These are phyloP conservation scores for Lypha dubia DNA, from an alignment of 2,888 invertebrate genomes.

Conservation along the genomic window DNA sequence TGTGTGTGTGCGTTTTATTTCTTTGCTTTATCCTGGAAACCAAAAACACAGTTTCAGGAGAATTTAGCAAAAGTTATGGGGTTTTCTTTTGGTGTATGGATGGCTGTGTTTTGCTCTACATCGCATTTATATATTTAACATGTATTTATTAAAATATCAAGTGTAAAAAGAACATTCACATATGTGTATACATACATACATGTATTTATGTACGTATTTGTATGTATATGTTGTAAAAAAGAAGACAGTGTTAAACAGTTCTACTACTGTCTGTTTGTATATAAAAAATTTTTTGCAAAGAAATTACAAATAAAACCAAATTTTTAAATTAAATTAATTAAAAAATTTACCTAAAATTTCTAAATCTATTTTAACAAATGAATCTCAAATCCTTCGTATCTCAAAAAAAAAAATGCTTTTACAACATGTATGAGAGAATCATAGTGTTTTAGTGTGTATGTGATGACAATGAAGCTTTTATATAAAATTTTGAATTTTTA, in stretches of 20 bases:
- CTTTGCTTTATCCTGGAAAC: constrained; percentile 30
- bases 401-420: not conserved
- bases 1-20: constrained; percentile 14
- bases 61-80: not conserved
- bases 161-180: not conserved
- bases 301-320: not conserved
- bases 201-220: not conserved
- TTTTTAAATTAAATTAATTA: not conserved
- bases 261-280: not conserved
- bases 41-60: constrained; percentile 36
- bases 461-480: not conserved
- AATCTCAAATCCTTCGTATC: not conserved
- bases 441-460: no score
- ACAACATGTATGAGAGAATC: not conserved
- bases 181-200: not conserved
- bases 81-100: not conserved
- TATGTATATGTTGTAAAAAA: not conserved
- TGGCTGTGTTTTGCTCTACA: not conserved
- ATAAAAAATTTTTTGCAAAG: not conserved
- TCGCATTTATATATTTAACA: not conserved
- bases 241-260: not conserved
- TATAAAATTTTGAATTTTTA: constrained; percentile 9
- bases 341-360: not conserved
- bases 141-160: constrained; percentile 45
- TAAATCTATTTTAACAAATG: not conserved